Percentiles rank a stretch among this genome's conserved stretches.
Conservation (phyloP, 2,113 vertebrate species). For the Antigone vipio region DNA sequence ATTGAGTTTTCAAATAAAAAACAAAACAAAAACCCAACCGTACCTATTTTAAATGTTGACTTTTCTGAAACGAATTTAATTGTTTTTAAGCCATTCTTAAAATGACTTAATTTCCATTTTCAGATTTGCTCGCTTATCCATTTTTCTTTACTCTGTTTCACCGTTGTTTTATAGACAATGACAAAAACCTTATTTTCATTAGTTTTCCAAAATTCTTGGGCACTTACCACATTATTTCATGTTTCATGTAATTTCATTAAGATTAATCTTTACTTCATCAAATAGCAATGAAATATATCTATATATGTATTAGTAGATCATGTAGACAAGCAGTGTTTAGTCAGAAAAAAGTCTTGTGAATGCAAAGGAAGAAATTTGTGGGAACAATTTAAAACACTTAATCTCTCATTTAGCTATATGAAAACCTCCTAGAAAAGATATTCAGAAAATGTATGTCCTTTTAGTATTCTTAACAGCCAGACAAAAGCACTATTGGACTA, state of each 20-base stretch:
- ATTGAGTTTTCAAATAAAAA: neutral
- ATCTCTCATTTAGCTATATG: neutral
- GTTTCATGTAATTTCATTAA: neutral
- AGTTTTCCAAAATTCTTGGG: neutral
- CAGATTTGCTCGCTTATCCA: no score
- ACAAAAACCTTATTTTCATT: neutral
- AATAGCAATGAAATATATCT: neutral
- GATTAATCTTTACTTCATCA: neutral
- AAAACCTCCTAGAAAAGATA: neutral
- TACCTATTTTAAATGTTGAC: neutral
- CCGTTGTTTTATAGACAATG: neutral
- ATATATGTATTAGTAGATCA: neutral
- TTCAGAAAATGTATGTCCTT: neutral
- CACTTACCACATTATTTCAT: neutral
- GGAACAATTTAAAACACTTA: neutral
- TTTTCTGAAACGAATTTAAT: neutral
- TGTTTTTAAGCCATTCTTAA: neutral
- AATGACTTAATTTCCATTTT: neutral
- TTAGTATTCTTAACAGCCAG: neutral
- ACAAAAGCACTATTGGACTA: neutral
- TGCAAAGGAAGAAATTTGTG: neutral
- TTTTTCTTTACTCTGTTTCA: neutral
- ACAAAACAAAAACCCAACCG: neutral
- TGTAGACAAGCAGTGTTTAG: neutral
- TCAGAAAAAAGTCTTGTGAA: neutral